A percentile compares a stretch with the other conserved stretches of the same genome.
phyloP scores from a whole-genome alignment of 1,140 invertebrate species.

The Zaprionus capensis region DNA sequence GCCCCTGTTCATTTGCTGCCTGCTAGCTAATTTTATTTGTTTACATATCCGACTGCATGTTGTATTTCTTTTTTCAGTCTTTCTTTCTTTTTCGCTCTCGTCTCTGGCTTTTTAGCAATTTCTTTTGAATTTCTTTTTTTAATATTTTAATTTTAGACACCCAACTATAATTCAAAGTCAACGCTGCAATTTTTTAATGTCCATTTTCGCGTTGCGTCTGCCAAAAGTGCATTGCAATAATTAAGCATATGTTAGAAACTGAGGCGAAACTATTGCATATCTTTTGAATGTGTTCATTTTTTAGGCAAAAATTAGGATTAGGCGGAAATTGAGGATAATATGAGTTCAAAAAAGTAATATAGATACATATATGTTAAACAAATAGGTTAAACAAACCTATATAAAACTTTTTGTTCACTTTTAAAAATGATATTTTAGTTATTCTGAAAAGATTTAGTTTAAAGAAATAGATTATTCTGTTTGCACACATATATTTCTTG shows the following conservation, averaged over 20 bases:
- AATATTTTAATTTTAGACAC: conserved; percentile 81
- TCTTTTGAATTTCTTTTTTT: conserved; percentile 63
- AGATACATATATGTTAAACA: too few relatives aligned
- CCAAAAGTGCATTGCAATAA: conserved; percentile 52
- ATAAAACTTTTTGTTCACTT: neutral
- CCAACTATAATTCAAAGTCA: conserved; percentile 82
- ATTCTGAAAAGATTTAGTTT: neutral
- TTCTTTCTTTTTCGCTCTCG: conserved; percentile 34
- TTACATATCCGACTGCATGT: conserved; percentile 81
- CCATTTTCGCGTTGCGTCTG: conserved; percentile 51
- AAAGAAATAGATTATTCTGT: neutral
- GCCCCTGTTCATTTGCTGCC: conserved; percentile 37
- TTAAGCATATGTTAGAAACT: conserved; percentile 16
- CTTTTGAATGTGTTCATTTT: neutral
- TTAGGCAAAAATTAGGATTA: neutral
- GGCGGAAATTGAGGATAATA: too few relatives aligned
- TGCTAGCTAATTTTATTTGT: conserved; percentile 82
- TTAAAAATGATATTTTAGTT: neutral
- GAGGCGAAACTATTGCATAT: conserved; percentile 19
- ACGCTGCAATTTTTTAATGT: conserved; percentile 79
- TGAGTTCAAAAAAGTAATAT: too few relatives aligned
- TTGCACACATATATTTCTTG: neutral
- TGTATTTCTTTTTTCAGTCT: conserved; percentile 59
- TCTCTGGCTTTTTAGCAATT: conserved; percentile 59
- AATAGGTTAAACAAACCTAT: neutral